Percentiles rank a stretch among this genome's conserved stretches.
These are phyloP conservation scores for Chlorodrepanis virens DNA, from an alignment of 2,113 vertebrate species.

Conservation along the genomic window DNA sequence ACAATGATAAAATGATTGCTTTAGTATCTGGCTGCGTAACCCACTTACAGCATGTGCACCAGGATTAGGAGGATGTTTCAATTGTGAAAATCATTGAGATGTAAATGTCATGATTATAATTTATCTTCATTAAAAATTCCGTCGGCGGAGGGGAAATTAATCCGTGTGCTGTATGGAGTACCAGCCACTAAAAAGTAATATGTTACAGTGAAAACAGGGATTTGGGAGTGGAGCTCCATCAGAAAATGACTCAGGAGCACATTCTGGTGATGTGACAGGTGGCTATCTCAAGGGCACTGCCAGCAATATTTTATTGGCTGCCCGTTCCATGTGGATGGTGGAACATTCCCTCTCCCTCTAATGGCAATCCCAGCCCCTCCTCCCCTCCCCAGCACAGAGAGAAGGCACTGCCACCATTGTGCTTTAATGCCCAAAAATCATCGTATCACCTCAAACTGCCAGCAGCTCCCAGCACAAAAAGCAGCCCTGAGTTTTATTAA, in stretches of 20 bases:
- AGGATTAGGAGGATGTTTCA: constrained; percentile 32
- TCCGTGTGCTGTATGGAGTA: neutral
- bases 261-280: neutral
- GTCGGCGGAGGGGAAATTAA: constrained; percentile 26
- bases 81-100: constrained; percentile 63
- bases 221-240: neutral
- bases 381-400: neutral
- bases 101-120: constrained; percentile 64
- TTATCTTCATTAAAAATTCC: constrained; percentile 59
- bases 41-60: constrained; percentile 39
- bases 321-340: neutral
- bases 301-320: neutral
- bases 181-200: neutral
- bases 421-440: neutral
- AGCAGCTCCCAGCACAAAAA: neutral
- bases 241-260: neutral
- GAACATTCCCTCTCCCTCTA: neutral
- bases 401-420: neutral
- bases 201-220: neutral
- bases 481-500: neutral
- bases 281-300: constrained; percentile 36
- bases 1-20: constrained; percentile 64
- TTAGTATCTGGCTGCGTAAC: constrained; percentile 55
- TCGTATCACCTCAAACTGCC: neutral
- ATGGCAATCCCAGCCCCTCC: neutral